These are phyloP conservation scores for Butorides virescens DNA, from an alignment of 2,113 vertebrate species.

Conservation along the genomic window DNA sequence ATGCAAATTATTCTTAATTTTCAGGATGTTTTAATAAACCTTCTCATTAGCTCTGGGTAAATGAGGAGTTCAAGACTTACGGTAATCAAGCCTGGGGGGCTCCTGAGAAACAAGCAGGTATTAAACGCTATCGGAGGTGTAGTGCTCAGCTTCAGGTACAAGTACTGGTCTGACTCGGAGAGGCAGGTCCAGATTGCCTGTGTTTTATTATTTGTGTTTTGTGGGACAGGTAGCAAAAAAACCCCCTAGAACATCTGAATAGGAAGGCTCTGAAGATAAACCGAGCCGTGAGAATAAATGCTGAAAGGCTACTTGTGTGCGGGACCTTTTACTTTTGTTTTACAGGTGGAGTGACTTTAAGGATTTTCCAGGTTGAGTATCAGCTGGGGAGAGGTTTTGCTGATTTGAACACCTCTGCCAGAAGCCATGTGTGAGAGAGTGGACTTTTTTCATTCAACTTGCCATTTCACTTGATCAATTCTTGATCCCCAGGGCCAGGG, in stretches of 20 bases:
- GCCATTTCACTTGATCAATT: not conserved
- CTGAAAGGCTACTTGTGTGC: not conserved
- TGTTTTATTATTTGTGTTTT: not conserved
- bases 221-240: not conserved
- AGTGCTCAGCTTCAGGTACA: not conserved
- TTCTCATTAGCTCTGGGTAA: constrained; percentile 22
- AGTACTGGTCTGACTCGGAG: not conserved
- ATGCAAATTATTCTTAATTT: constrained; percentile 41
- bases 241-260: not conserved
- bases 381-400: not conserved
- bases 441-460: not conserved
- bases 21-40: constrained; percentile 49
- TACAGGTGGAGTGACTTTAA: not conserved
- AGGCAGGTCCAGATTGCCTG: not conserved
- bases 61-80: not conserved
- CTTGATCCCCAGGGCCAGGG: not conserved
- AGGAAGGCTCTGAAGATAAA: not conserved
- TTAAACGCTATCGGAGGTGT: not conserved
- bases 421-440: not conserved
- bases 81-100: not conserved
- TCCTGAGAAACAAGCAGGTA: not conserved
- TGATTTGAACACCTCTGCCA: not conserved
- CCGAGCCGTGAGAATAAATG: not conserved
- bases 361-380: not conserved
- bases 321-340: not conserved